phyloP scores from a whole-genome alignment of 2,797 vertebrate species.

The Setipinna tenuifilis region DNA sequence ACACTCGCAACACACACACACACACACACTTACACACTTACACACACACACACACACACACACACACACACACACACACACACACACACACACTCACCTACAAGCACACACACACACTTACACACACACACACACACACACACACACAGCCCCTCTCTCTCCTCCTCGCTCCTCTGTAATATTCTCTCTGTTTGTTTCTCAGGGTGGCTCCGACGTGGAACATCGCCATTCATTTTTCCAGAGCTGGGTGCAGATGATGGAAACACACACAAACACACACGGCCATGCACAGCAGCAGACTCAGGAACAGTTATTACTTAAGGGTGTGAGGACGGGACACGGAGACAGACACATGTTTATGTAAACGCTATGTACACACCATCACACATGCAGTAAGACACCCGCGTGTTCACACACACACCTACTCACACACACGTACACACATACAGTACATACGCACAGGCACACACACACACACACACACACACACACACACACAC shows the following conservation, averaged over 20 bases:
- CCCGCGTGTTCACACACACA: neutral
- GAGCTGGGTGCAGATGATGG: neutral
- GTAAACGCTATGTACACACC: neutral
- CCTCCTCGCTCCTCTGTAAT: neutral
- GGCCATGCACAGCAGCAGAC: neutral
- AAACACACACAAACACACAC: constrained; percentile 35
- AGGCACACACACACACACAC: neutral
- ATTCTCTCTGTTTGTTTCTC: constrained; percentile 25
- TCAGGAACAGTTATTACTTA: constrained; percentile 9
- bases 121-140: constrained; percentile 18
- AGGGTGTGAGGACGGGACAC: neutral
- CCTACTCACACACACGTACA: neutral
- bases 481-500: neutral
- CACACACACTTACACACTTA: neutral
- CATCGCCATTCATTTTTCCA: constrained; percentile 35
- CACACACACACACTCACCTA: neutral
- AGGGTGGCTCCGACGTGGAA: constrained; percentile 12
- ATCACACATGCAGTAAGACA: neutral
- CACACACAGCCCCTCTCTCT: neutral
- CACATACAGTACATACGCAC: neutral
- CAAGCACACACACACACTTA: neutral
- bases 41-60: constrained; percentile 45
- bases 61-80: neutral
- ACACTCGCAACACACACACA: constrained; percentile 31
- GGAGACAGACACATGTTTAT: neutral